Evolutionary conservation across 2,113 vertebrate species (phyloP).

Genomic region (Calonectris borealis): DNA sequence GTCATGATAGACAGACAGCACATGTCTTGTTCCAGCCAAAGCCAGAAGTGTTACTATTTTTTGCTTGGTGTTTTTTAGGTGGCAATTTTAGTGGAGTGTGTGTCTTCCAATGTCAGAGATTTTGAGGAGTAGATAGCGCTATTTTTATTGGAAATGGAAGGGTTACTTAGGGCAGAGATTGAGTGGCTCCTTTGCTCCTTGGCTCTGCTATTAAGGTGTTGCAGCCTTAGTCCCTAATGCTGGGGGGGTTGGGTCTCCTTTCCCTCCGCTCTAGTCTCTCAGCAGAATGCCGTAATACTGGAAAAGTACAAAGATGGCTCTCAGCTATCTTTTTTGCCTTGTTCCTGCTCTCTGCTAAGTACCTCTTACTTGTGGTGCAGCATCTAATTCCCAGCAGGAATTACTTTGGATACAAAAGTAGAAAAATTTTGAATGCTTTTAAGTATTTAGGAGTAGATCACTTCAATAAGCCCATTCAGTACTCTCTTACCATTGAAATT

Average conservation of each 20-base stretch:
- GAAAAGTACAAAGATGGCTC: background rate
- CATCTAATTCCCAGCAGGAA: background rate
- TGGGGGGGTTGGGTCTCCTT: background rate
- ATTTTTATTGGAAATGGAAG: background rate
- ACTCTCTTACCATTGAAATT: background rate
- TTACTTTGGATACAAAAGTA: background rate
- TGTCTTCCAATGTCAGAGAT: background rate
- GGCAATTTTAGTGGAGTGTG: background rate
- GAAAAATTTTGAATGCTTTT: background rate
- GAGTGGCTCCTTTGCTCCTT: background rate
- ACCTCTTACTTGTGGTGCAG: background rate
- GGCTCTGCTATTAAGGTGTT: fast-evolving
- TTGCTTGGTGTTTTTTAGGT: background rate
- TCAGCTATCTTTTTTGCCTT: background rate
- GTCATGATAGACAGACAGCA: background rate
- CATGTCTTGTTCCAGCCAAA: background rate
- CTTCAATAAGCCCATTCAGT: background rate
- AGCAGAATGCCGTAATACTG: background rate
- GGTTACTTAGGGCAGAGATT: background rate
- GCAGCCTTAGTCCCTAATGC: background rate
- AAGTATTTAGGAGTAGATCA: background rate
- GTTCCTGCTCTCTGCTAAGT: background rate
- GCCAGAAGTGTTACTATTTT: conserved; percentile 37
- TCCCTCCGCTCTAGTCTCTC: background rate
- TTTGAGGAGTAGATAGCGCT: background rate